A percentile compares a stretch with the other conserved stretches of the same genome.
Conservation (phyloP, 2,113 vertebrate species). For the Heterocephalus glaber region DNA sequence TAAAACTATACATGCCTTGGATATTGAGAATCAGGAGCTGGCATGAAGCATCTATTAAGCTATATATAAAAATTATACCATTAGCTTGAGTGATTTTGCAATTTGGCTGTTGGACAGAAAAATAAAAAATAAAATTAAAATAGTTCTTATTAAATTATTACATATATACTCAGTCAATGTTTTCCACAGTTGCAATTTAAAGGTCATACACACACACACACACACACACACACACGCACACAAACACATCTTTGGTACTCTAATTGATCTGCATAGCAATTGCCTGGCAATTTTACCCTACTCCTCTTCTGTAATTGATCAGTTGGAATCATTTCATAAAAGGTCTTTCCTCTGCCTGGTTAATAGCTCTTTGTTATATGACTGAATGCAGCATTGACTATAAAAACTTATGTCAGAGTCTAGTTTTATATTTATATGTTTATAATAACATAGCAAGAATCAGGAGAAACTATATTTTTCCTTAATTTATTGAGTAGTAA, state of each 20-base stretch:
- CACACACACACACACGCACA: neutral
- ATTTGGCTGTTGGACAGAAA: constrained; percentile 42
- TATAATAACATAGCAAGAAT: constrained; percentile 62
- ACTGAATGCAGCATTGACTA: constrained; percentile 53
- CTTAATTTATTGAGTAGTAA: constrained; percentile 68
- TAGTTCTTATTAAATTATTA: constrained; percentile 11
- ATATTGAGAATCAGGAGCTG: constrained; percentile 35
- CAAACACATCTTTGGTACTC: neutral
- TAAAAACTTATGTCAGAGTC: constrained; percentile 57
- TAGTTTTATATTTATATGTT: constrained; percentile 58
- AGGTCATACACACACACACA: neutral
- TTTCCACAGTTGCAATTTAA: constrained; percentile 37
- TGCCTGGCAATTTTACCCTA: neutral
- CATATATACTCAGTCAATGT: constrained; percentile 12
- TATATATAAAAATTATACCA: constrained; percentile 52
- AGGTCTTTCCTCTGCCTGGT: constrained; percentile 17
- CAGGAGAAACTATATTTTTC: constrained; percentile 45
- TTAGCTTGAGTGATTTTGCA: constrained; percentile 43
- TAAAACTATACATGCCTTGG: constrained; percentile 37
- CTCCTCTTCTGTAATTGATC: neutral
- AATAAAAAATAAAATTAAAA: constrained; percentile 8
- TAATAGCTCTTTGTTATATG: constrained; percentile 68
- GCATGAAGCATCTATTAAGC: constrained; percentile 46
- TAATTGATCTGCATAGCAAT: neutral
- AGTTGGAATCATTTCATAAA: constrained; percentile 60